A percentile compares a stretch with the other conserved stretches of the same genome.
Conservation (phyloP, 2,797 vertebrate species). For the Pelobates cultripes region DNA sequence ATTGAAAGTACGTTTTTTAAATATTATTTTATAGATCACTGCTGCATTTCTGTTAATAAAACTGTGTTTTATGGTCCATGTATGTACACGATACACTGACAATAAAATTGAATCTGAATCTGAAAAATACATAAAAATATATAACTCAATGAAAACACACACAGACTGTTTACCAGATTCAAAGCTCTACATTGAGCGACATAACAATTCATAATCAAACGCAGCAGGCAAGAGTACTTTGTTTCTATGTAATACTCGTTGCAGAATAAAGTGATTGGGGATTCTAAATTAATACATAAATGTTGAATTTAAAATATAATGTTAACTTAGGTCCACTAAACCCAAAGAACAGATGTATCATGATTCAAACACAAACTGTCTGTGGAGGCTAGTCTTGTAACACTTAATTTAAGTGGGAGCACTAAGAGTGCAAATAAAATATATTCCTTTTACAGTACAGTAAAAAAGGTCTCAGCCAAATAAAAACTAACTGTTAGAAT, state of each 20-base stretch:
- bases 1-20: too few relatives aligned
- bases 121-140: too few relatives aligned
- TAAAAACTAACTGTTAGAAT: neutral
- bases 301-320: neutral
- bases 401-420: neutral
- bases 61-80: too few relatives aligned
- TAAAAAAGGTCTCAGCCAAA: neutral
- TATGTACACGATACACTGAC: too few relatives aligned
- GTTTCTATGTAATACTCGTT: neutral
- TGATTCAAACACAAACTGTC: neutral
- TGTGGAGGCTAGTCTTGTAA: neutral
- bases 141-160: too few relatives aligned
- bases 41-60: too few relatives aligned
- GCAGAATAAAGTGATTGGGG: neutral
- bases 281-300: neutral
- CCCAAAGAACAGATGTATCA: neutral
- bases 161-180: too few relatives aligned
- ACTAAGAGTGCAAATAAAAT: neutral
- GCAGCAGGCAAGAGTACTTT: neutral
- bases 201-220: too few relatives aligned
- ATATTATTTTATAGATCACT: too few relatives aligned
- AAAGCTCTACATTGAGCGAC: too few relatives aligned
- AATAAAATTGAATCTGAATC: too few relatives aligned
- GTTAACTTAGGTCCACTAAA: neutral
- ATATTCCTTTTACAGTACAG: neutral